Percentiles rank a stretch among this genome's conserved stretches.
phyloP scores from a whole-genome alignment of 2,113 vertebrate species.

The Dicentrarchus labrax region DNA sequence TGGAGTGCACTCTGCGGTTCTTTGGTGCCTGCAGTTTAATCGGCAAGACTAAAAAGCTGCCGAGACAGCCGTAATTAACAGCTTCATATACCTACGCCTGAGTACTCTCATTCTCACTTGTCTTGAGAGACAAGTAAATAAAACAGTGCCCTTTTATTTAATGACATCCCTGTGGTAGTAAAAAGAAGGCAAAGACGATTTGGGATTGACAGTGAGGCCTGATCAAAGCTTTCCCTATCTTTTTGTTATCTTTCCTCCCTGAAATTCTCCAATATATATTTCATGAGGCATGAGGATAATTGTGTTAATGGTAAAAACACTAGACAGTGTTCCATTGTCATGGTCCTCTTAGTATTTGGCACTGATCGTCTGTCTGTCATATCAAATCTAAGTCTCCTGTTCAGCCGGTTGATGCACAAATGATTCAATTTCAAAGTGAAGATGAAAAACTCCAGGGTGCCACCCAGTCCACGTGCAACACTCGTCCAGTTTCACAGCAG shows the following conservation, averaged over 20 bases:
- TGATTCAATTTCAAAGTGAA: conserved; percentile 67
- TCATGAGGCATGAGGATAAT: conserved; percentile 8
- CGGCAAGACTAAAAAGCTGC: conserved; percentile 20
- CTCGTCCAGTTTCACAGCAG: conserved; percentile 60
- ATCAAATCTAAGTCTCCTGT: conserved; percentile 15
- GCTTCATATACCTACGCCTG: conserved; percentile 17
- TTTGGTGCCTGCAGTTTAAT: conserved; percentile 4
- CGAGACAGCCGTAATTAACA: conserved; percentile 46
- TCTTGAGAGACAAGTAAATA: conserved; percentile 39
- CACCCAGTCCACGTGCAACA: conserved; percentile 52
- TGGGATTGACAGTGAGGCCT: conserved; percentile 14
- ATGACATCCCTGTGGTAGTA: not conserved
- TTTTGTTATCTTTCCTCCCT: not conserved
- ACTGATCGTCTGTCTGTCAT: conserved; percentile 8
- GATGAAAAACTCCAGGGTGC: conserved; percentile 69
- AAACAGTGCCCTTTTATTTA: conserved; percentile 29
- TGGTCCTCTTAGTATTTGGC: not conserved
- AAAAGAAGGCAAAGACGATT: conserved; percentile 37
- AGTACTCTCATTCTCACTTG: conserved; percentile 18
- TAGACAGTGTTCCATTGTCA: not conserved
- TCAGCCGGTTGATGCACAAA: conserved; percentile 29
- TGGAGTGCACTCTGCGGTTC: conserved; percentile 13
- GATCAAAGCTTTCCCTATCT: not conserved
- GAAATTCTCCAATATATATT: not conserved
- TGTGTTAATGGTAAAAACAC: conserved; percentile 26